Percentiles rank a stretch among this genome's conserved stretches.
These are phyloP conservation scores for Bombylius discolor DNA, from an alignment of 2,888 invertebrate genomes.

Conservation along the genomic window DNA sequence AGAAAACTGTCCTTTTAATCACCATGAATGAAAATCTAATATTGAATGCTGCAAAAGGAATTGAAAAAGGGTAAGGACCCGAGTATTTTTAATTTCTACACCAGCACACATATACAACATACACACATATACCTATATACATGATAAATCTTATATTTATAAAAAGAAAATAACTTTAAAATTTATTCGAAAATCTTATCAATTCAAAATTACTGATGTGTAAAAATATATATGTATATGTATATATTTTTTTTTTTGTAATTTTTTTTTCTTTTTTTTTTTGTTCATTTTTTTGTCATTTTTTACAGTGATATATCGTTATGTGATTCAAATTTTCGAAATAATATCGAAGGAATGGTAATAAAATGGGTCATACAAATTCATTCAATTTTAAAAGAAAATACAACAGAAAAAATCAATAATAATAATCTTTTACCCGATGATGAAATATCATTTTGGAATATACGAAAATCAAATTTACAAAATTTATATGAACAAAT, in stretches of 20 bases:
- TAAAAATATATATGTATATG: too few relatives aligned
- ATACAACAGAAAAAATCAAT: neutral
- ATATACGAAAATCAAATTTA: constrained; percentile 60
- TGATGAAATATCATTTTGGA: constrained; percentile 73
- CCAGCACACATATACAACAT: too few relatives aligned
- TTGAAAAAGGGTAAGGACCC: constrained; percentile 34
- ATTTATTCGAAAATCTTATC: too few relatives aligned
- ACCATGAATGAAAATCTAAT: constrained; percentile 62
- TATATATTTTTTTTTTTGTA: too few relatives aligned
- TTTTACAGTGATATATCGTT: neutral
- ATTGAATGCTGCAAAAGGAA: constrained; percentile 44
- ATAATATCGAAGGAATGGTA: constrained; percentile 71
- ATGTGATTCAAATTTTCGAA: constrained; percentile 31
- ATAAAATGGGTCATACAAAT: constrained; percentile 81
- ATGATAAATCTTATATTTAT: too few relatives aligned
- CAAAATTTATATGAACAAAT: constrained; percentile 81
- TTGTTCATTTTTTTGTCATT: too few relatives aligned
- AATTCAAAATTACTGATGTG: too few relatives aligned
- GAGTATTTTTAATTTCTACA: too few relatives aligned
- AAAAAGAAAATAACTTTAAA: too few relatives aligned
- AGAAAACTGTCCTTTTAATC: constrained; percentile 78
- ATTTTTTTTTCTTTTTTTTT: too few relatives aligned
- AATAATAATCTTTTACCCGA: constrained; percentile 57
- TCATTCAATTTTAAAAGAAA: constrained; percentile 36
- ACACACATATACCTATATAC: too few relatives aligned